Percentiles rank a stretch among this genome's conserved stretches.
phyloP scores from a whole-genome alignment of 2,113 vertebrate species.

The Indicator indicator region DNA sequence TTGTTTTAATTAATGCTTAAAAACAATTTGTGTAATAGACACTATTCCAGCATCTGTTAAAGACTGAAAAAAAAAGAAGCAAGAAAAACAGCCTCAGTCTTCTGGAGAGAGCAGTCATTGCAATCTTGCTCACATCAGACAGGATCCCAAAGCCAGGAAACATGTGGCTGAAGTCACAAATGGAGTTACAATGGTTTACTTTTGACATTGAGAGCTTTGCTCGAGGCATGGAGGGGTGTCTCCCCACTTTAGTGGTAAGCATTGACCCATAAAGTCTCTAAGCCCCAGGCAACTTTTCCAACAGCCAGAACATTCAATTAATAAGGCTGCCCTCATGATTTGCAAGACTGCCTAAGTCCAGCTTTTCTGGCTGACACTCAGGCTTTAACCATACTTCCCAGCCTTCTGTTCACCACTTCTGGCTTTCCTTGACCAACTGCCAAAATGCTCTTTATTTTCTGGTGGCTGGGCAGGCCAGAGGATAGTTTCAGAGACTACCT shows the following conservation, averaged over 20 bases:
- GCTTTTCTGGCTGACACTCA: conserved; percentile 42
- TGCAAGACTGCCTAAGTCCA: conserved; percentile 13
- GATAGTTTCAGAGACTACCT: conserved; percentile 6
- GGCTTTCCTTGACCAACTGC: not conserved
- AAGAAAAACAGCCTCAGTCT: not conserved
- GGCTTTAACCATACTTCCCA: conserved; percentile 13
- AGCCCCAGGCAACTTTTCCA: conserved; percentile 22
- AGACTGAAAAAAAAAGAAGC: not conserved
- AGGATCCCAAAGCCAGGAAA: not conserved
- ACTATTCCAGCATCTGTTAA: not conserved
- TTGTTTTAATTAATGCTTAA: not conserved
- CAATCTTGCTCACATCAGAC: not conserved
- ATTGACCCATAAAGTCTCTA: not conserved
- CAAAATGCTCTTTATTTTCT: conserved; percentile 43
- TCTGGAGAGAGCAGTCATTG: not conserved
- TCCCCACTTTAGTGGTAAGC: not conserved
- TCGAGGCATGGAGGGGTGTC: not conserved
- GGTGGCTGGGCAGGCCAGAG: conserved; percentile 17
- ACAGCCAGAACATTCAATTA: conserved; percentile 19
- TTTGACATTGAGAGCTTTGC: not conserved
- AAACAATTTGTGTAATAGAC: not conserved
- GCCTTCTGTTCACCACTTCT: conserved; percentile 54
- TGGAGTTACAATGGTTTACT: not conserved
- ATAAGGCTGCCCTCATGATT: conserved; percentile 40
- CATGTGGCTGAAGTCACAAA: not conserved